Evolutionary conservation across 37 sponge, comb jelly and placozoan species (phyloP).

Genomic region (Spongilla lacustris): DNA sequence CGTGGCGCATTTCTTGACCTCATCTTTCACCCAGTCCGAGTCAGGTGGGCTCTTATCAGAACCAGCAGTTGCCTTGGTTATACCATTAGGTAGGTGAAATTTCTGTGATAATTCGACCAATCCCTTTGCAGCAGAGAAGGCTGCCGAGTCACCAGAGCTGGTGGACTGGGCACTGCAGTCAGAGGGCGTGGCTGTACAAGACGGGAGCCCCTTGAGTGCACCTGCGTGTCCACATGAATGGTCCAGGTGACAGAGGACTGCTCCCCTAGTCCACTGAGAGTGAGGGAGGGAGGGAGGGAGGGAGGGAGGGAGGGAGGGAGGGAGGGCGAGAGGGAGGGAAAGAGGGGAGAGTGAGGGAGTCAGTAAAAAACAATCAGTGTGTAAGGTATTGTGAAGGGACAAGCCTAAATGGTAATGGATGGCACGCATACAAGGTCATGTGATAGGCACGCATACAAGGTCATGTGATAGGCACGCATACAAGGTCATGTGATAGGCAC

Average conservation of each 20-base stretch:
- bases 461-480: too few species aligned
- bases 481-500: too few species aligned
- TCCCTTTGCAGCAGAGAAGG: constrained; percentile 28
- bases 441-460: too few species aligned
- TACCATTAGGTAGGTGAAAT: constrained; percentile 6
- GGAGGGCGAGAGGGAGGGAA: constrained; percentile 26
- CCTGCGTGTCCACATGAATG: not conserved
- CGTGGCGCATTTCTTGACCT: not conserved
- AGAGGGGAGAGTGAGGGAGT: too few species aligned
- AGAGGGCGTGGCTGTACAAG: not conserved
- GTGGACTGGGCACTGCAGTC: not conserved
- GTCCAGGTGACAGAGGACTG: constrained; percentile 31
- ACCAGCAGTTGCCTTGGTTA: not conserved
- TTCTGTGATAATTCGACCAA: constrained; percentile 32
- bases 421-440: too few species aligned
- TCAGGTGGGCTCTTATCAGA: not conserved
- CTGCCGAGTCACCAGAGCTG: constrained; percentile 8
- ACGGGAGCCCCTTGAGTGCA: not conserved
- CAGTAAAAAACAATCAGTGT: too few species aligned
- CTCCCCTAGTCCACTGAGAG: constrained; percentile 53
- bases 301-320: constrained; percentile 20
- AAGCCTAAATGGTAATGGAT: too few species aligned
- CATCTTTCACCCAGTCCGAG: not conserved
- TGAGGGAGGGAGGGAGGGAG: not conserved
- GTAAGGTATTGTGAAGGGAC: too few species aligned